These are phyloP conservation scores for Ciconia boyciana DNA, from an alignment of 2,113 vertebrate species.

Conservation along the genomic window DNA sequence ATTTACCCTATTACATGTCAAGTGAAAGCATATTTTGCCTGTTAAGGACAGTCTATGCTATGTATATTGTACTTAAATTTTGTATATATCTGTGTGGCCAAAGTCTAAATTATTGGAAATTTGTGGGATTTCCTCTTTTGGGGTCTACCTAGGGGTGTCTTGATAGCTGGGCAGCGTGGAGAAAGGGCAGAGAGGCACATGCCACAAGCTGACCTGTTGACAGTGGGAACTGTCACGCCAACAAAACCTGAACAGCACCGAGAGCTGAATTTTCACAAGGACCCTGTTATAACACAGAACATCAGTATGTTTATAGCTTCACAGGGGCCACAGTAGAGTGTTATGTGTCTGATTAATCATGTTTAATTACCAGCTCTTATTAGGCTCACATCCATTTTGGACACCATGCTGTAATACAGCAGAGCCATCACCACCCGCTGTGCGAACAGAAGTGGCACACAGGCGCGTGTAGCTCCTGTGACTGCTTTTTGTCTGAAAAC, in stretches of 20 bases:
- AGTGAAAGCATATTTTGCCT: not conserved
- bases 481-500: not conserved
- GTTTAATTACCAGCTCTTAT: not conserved
- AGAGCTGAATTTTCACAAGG: not conserved
- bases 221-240: accelerated
- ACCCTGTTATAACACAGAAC: not conserved
- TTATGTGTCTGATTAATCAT: not conserved
- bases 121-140: not conserved
- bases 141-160: accelerated
- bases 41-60: not conserved
- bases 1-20: not conserved
- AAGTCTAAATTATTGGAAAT: not conserved
- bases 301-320: not conserved
- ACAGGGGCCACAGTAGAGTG: not conserved
- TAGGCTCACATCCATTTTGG: not conserved
- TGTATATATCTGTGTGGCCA: not conserved
- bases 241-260: not conserved
- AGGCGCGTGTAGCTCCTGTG: accelerated
- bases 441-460: not conserved
- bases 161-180: not conserved
- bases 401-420: not conserved
- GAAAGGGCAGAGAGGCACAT: not conserved
- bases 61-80: not conserved
- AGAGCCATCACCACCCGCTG: not conserved
- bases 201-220: accelerated